phyloP scores from a whole-genome alignment of 2,888 invertebrate genomes.

The Rosalia funebris region DNA sequence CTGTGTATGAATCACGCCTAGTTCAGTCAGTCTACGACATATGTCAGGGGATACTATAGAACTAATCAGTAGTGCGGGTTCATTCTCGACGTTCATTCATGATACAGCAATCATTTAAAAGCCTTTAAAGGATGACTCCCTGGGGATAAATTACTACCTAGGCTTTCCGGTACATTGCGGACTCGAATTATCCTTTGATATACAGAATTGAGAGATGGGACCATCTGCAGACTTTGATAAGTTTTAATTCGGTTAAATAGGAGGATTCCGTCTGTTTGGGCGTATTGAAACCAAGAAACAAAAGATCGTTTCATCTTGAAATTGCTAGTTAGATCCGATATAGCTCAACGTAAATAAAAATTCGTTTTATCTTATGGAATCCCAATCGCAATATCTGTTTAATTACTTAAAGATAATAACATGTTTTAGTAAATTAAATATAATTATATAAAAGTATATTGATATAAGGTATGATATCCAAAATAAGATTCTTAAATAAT shows the following conservation, averaged over 20 bases:
- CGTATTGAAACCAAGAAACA: slow-evolving; percentile 1
- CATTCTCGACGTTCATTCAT: slow-evolving; percentile 33
- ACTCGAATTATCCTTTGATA: slow-evolving; percentile 20
- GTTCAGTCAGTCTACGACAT: slow-evolving; percentile 1
- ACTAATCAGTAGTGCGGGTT: slow-evolving; percentile 4
- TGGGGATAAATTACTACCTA: slow-evolving; percentile 55
- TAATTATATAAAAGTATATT: too few species aligned
- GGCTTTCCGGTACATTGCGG: slow-evolving; percentile 40
- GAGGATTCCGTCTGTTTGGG: slow-evolving; percentile 13
- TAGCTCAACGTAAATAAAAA: too few species aligned
- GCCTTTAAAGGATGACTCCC: slow-evolving; percentile 52
- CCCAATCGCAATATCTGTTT: too few species aligned
- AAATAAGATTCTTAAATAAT: too few species aligned
- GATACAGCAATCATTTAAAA: slow-evolving; percentile 35
- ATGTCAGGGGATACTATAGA: slow-evolving; percentile 11
- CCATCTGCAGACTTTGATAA: slow-evolving; percentile 11
- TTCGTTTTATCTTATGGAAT: too few species aligned
- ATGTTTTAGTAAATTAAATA: too few species aligned
- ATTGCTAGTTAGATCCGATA: too few species aligned
- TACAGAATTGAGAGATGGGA: slow-evolving; percentile 10
- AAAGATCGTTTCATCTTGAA: slow-evolving; percentile 12
- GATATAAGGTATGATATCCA: too few species aligned
- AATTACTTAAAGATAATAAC: too few species aligned
- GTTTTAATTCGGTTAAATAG: slow-evolving; percentile 9
- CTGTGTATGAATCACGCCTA: slow-evolving; percentile 10